Evolutionary conservation across 2,113 vertebrate species (phyloP).

Genomic region (Siniperca chuatsi): DNA sequence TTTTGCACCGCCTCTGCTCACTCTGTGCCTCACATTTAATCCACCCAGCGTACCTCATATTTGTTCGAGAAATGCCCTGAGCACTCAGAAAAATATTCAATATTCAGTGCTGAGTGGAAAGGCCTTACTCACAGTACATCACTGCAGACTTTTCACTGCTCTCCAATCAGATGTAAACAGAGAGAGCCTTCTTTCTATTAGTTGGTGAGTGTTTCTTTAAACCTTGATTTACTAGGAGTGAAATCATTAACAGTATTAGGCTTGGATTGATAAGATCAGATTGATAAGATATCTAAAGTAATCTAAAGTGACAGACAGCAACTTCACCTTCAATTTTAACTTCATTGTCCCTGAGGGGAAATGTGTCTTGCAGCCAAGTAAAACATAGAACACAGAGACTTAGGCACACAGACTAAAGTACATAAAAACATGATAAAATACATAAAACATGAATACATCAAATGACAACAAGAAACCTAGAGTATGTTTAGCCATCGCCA

Average conservation of each 20-base stretch:
- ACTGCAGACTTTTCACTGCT: background rate
- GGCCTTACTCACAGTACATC: background rate
- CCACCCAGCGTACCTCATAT: background rate
- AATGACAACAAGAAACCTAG: too few relatives aligned
- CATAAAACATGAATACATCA: too few relatives aligned
- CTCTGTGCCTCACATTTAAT: background rate
- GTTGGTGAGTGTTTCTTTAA: background rate
- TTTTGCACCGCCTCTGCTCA: background rate
- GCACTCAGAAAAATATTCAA: background rate
- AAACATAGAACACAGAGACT: background rate
- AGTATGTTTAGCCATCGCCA: too few relatives aligned
- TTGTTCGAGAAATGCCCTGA: background rate
- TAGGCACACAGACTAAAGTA: background rate
- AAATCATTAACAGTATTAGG: background rate
- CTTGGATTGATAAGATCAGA: background rate
- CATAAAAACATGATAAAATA: background rate
- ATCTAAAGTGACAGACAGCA: background rate
- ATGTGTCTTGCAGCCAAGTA: background rate
- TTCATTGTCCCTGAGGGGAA: background rate
- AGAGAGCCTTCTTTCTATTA: background rate
- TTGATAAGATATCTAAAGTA: too few relatives aligned
- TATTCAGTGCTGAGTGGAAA: background rate
- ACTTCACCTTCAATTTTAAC: background rate
- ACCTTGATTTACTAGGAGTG: background rate
- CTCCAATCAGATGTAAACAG: background rate